These are phyloP conservation scores for Struthidea cinerea DNA, from an alignment of 2,113 vertebrate genomes.

Conservation along the genomic window DNA sequence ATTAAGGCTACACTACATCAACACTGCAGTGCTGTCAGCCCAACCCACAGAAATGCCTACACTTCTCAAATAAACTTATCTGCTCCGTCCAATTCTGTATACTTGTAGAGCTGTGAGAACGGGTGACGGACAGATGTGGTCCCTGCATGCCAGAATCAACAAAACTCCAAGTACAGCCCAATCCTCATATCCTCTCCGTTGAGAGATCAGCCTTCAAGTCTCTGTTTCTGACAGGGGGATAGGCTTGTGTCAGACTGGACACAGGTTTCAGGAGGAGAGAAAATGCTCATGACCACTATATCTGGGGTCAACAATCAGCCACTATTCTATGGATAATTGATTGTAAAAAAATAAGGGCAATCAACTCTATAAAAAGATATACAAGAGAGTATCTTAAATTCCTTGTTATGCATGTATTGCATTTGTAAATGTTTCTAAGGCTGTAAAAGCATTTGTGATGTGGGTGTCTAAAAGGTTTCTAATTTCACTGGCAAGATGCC, in stretches of 20 bases:
- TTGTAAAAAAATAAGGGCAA: background rate
- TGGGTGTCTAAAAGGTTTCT: background rate
- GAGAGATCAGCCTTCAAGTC: background rate
- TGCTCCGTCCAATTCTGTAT: background rate
- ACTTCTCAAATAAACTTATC: background rate
- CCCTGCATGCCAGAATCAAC: background rate
- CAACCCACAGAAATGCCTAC: background rate
- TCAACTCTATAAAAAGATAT: background rate
- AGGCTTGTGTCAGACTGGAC: background rate
- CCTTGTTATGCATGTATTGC: background rate
- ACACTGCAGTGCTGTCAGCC: background rate
- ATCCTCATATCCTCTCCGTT: background rate
- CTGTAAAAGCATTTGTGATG: background rate
- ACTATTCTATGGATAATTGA: background rate
- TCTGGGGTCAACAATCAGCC: background rate
- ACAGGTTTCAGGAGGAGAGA: background rate
- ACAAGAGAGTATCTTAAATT: background rate
- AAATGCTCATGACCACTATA: background rate
- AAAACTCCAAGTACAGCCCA: background rate
- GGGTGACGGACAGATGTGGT: background rate
- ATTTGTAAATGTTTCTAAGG: background rate
- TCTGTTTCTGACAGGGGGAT: background rate
- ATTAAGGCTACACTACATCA: background rate
- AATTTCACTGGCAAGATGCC: background rate
- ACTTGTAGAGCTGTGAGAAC: background rate